Conservation (phyloP, 2,888 invertebrate species). For the Oscheius sp. region DNA sequence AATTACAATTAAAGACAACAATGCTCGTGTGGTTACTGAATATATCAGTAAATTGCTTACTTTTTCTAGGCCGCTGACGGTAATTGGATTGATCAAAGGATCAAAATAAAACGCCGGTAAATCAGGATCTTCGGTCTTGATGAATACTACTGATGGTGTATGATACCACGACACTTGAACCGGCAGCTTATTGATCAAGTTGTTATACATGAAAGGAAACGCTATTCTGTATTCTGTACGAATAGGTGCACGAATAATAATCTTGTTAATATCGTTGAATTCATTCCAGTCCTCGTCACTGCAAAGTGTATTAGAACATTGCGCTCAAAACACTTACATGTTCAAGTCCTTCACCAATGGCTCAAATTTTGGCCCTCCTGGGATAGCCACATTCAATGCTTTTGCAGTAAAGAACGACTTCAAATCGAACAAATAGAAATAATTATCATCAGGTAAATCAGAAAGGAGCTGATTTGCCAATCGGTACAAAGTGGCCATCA, state of each 20-base stretch:
- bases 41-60: slow-evolving; percentile 50
- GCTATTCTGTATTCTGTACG: slow-evolving; percentile 99
- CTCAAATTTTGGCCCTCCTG: slow-evolving; percentile 99
- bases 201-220: slow-evolving; percentile 98
- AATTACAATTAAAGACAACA: background rate
- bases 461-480: slow-evolving; percentile 96
- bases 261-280: slow-evolving; percentile 99
- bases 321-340: slow-evolving; percentile 79
- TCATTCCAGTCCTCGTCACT: slow-evolving; percentile 99
- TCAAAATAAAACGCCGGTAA: slow-evolving; percentile 99
- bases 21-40: slow-evolving; percentile 2
- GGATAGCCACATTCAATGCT: slow-evolving; percentile 98
- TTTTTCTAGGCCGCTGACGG: slow-evolving; percentile 84
- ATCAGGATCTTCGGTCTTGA: slow-evolving; percentile 99
- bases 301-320: slow-evolving; percentile 31
- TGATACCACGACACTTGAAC: slow-evolving; percentile 99
- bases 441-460: slow-evolving; percentile 92
- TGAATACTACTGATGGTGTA: slow-evolving; percentile 97
- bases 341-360: slow-evolving; percentile 97
- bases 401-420: slow-evolving; percentile 99
- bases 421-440: slow-evolving; percentile 97
- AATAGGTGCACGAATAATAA: slow-evolving; percentile 97
- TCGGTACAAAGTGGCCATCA: slow-evolving; percentile 96
- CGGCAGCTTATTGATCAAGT: slow-evolving; percentile 82
- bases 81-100: slow-evolving; percentile 98